Conservation (phyloP, 1,140 invertebrate species). For the Euwallacea fornicatus region DNA sequence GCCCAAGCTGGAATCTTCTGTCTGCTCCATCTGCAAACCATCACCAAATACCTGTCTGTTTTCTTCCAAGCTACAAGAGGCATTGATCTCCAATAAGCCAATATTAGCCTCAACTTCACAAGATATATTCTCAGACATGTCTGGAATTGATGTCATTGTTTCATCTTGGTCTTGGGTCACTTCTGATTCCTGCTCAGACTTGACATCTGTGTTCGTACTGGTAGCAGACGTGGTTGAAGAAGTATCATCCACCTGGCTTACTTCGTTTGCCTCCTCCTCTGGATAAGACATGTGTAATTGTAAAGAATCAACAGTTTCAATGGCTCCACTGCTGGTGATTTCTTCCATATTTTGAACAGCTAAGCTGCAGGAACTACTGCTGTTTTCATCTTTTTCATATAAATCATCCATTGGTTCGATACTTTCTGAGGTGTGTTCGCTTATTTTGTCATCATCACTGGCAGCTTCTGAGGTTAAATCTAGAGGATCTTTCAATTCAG, state of each 20-base stretch:
- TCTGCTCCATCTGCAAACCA: neutral
- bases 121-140: constrained; percentile 32
- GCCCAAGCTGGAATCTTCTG: constrained; percentile 10
- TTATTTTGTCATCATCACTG: constrained; percentile 42
- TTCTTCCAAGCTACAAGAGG: constrained; percentile 23
- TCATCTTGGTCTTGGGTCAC: constrained; percentile 39
- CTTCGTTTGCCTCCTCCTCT: constrained; percentile 35
- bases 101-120: constrained; percentile 17
- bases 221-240: constrained; percentile 37
- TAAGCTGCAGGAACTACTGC: constrained; percentile 40
- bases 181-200: constrained; percentile 39
- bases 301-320: constrained; percentile 43
- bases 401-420: constrained; percentile 34
- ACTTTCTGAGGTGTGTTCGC: constrained; percentile 37
- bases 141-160: constrained; percentile 38
- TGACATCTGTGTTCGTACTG: constrained; percentile 37
- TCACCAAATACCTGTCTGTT: constrained; percentile 8
- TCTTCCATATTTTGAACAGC: constrained; percentile 38
- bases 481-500: constrained; percentile 35
- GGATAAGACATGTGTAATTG: constrained; percentile 39
- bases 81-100: constrained; percentile 22
- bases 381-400: constrained; percentile 43
- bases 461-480: constrained; percentile 31
- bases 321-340: constrained; percentile 40
- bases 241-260: constrained; percentile 37